phyloP scores from a whole-genome alignment of 2,888 invertebrate species.

The Salticus scenicus region DNA sequence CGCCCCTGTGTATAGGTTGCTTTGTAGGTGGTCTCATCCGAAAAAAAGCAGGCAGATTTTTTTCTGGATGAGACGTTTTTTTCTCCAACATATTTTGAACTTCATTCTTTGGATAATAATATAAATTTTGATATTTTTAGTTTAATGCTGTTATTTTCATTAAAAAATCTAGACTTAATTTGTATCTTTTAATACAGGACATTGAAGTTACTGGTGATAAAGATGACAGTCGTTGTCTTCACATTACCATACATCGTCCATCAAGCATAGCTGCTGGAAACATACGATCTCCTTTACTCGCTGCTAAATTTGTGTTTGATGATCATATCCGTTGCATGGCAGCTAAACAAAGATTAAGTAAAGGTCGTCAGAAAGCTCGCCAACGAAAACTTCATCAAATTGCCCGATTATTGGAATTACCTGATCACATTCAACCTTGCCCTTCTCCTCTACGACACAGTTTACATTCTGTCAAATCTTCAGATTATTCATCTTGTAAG shows the following conservation, averaged over 20 bases:
- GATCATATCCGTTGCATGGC: conserved; percentile 99
- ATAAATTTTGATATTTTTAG: too few relatives aligned
- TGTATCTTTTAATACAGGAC: conserved; percentile 88
- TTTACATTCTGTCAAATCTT: conserved; percentile 47
- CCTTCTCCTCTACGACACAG: conserved; percentile 74
- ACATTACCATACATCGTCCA: conserved; percentile 87
- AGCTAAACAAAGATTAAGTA: conserved; percentile 86
- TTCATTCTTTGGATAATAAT: too few relatives aligned
- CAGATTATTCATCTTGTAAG: conserved; percentile 55
- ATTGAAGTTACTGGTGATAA: conserved; percentile 96
- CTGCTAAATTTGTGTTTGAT: conserved; percentile 96
- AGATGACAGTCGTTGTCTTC: conserved; percentile 95
- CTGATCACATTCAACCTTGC: conserved; percentile 74
- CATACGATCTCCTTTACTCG: conserved; percentile 82
- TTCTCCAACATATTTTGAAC: too few relatives aligned
- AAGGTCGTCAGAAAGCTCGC: conserved; percentile 93
- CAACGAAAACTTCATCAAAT: conserved; percentile 98
- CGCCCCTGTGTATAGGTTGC: too few relatives aligned
- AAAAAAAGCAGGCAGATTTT: too few relatives aligned
- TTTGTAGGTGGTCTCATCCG: too few relatives aligned
- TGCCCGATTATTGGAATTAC: conserved; percentile 89
- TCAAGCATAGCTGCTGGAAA: conserved; percentile 78
- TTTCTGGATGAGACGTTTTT: too few relatives aligned
- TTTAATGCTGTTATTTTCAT: too few relatives aligned
- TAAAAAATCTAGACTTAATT: too few relatives aligned